Percentiles rank a stretch among this genome's conserved stretches.
Conservation (phyloP, 2,797 vertebrate species). For the Enoplosus armatus region DNA sequence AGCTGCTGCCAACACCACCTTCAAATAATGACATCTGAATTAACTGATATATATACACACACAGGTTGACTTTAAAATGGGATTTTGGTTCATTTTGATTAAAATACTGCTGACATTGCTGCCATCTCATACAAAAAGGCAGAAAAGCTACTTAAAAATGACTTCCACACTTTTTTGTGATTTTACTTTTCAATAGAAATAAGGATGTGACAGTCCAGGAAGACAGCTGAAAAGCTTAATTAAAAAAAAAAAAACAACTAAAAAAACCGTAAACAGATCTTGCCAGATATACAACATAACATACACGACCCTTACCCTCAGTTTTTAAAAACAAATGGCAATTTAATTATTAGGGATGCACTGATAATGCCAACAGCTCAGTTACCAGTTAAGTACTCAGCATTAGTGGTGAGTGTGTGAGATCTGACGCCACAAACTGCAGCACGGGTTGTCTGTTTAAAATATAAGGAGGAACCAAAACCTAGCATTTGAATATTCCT, state of each 20-base stretch:
- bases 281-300: constrained; percentile 70
- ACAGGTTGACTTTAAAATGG: constrained; percentile 61
- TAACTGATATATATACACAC: constrained; percentile 38
- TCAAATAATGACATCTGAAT: constrained; percentile 50
- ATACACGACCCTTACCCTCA: constrained; percentile 77
- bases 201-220: constrained; percentile 64
- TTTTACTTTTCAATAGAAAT: constrained; percentile 81
- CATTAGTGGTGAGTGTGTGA: background rate
- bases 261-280: constrained; percentile 78
- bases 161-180: constrained; percentile 44
- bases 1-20: constrained; percentile 52
- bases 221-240: constrained; percentile 65
- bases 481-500: constrained; percentile 7
- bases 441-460: background rate
- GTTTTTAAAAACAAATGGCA: constrained; percentile 83
- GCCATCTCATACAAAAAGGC: constrained; percentile 73
- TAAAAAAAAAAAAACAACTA: constrained; percentile 43
- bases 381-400: background rate
- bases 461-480: constrained; percentile 1
- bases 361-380: constrained; percentile 39
- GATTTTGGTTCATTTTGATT: constrained; percentile 70
- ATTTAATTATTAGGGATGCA: constrained; percentile 67
- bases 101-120: constrained; percentile 72
- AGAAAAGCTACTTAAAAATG: constrained; percentile 74
- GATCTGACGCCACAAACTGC: constrained; percentile 17